phyloP scores from a whole-genome alignment of 2,113 vertebrate species.

The Cebidichthys violaceus region DNA sequence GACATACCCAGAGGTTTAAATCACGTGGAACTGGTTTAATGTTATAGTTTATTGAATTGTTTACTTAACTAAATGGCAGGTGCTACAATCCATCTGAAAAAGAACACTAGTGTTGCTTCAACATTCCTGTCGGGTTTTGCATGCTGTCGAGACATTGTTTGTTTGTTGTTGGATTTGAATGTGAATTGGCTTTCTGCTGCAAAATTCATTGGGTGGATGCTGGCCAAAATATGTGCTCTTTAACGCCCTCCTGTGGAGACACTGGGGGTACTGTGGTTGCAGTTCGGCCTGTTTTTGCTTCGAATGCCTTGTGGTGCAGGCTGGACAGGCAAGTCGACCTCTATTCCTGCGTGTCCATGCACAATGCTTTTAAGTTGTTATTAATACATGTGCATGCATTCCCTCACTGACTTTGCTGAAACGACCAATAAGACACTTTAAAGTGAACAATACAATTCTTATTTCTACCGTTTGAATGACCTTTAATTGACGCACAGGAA shows the following conservation, averaged over 20 bases:
- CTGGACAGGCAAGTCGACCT: not conserved
- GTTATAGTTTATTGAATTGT: not conserved
- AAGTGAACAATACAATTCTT: not conserved
- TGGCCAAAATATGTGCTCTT: conserved; percentile 41
- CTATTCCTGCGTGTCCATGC: not conserved
- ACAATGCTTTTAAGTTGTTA: not conserved
- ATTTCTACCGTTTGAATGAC: not conserved
- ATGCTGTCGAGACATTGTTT: conserved; percentile 17
- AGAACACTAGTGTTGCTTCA: not conserved
- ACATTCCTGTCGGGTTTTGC: not conserved
- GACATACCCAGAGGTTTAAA: not conserved
- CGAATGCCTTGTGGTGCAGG: not conserved
- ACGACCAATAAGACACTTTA: not conserved
- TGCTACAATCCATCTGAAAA: not conserved
- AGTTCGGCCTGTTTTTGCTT: conserved; percentile 20
- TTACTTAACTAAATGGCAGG: not conserved
- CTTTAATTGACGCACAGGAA: not conserved
- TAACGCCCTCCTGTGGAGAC: conserved; percentile 78
- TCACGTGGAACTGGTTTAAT: not conserved
- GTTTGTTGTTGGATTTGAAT: conserved; percentile 61
- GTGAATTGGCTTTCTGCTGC: conserved; percentile 25
- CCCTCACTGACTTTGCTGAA: not conserved
- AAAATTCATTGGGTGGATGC: conserved; percentile 11
- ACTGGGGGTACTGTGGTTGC: not conserved
- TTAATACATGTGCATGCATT: not conserved